Evolutionary conservation across 2,797 vertebrate species (phyloP), one percentile per base, ranked within the genome.

Genomic region (Brotula barbata): DNA sequence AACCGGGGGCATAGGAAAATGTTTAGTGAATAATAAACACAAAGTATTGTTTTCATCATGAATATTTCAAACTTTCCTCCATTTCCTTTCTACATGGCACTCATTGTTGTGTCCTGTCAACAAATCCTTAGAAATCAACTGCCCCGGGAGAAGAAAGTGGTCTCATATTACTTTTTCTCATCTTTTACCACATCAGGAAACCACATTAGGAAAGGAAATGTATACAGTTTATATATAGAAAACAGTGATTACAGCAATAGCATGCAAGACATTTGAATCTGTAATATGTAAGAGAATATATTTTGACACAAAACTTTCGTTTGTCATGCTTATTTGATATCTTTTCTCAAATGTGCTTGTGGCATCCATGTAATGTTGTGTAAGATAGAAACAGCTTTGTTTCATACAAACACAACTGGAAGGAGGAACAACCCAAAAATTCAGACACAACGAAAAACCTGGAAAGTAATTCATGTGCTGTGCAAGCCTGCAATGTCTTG

Each of bases 401-500:
- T n/a, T n/a, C 39, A 41, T n/a, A 14, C 34, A 37, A 37, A 13
- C 12, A 37, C 2, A 37, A 13, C 13, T 15, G 34, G 33, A 28
- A 28, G 7, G 4, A 28, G 39, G 17, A 41, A 41, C 7, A 41
- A 2, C 16, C 7, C 6, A 41, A 17, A 16, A 41, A 41, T 16
- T 41, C 5, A 16, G 9, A 41, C 15, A 41, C 39, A 41, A n/a
- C 25, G 7, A 16, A 41, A 41, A 17, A 6, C 23, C 11, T 20
- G 28, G 3, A 20, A 14, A 16, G 13, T 43, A 40, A 16, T 17
- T 44, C 22, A 15, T 50, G 17, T 12, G 48, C 45, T 22, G 12
- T 42, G 41, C 11, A 42, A 37, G 57, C 19, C 41, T 43, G 42
- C 13, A 48, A 48, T 53, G 42, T 16, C 15, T 66, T 21, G 46